Evolutionary conservation across 2,113 vertebrate species (phyloP), one percentile per base, ranked within the genome.

Genomic region (Triplophysa tibetana): DNA sequence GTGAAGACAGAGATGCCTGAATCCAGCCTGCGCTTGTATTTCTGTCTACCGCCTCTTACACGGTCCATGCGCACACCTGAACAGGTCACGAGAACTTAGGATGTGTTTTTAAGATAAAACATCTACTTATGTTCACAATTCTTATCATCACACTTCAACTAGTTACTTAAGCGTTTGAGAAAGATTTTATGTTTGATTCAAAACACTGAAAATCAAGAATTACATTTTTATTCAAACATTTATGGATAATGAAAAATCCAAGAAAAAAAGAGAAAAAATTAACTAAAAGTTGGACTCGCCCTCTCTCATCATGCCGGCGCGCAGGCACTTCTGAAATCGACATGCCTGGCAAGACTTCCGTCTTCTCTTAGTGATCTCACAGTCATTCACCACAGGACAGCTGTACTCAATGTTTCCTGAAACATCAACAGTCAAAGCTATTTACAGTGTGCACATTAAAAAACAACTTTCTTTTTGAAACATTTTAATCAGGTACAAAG

Each of bases 331-430:
- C 75, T 86, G 88, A 84, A 93, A 93, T 86, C 92, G 92, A 8
- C 92, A 93, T 4, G 92, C 91, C 86, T 93, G 92, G 29, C 92
- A 93, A 2, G 91, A 89, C 62, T 93, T 93, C 86, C 92, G 88
- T 72, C 92, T 45, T 9, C 91, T 80, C 73, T 93, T 93, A 4
- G 91, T 93, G 83, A 93, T 91, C 87, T 93, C 92, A 63, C 92
- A 93, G 41, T 91, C 84, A 4, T 88, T 92, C 63, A 68, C 82
- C 81, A 92, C 86, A 0, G 92, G 92, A 23, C 92, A 93, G 84
- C 85, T 91, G 87, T 93, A 93, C 81, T 92, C 91, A 0, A 93
- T 93, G 86, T 92, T 92, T 29, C 92, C 92, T 93, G 61, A 78
- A 82, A 41, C 72, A 85, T 64, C 41, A 76, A n/a, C 69, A 68